Percentiles rank a stretch among this genome's conserved stretches.
Evolutionary conservation across 1,140 invertebrate genomes (phyloP).

Genomic region (Prorops nasuta): DNA sequence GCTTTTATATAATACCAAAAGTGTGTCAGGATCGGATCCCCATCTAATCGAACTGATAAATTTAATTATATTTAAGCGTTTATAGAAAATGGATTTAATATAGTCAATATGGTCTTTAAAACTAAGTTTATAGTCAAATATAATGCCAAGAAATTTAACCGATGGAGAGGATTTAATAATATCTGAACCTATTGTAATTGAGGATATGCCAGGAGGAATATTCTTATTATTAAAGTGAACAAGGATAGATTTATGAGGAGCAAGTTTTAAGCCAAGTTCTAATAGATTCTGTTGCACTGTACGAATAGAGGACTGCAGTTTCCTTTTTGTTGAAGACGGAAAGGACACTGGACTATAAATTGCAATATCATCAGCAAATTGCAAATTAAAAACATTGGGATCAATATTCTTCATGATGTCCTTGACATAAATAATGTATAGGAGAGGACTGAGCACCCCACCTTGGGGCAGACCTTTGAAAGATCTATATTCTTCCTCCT

Average conservation of each 20-base stretch:
- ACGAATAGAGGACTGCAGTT: background rate
- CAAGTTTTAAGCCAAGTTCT: background rate
- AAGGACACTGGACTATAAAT: background rate
- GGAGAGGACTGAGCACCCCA: background rate
- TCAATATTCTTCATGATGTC: background rate
- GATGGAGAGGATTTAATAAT: background rate
- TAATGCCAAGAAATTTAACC: background rate
- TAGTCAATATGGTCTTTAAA: background rate
- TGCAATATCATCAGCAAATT: background rate
- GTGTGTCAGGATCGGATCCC: background rate
- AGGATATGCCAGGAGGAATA: background rate
- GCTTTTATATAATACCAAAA: background rate
- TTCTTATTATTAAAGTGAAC: background rate
- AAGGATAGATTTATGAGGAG: background rate
- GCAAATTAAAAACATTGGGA: background rate
- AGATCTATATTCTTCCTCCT: background rate
- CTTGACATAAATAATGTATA: background rate
- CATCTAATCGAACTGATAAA: background rate
- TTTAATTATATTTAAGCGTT: background rate
- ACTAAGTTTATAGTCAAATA: background rate
- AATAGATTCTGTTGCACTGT: background rate
- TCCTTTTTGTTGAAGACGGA: background rate
- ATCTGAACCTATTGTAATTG: background rate
- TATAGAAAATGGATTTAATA: background rate
- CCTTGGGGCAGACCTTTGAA: background rate